These are phyloP conservation scores for Sesamia nonagrioides DNA, from an alignment of 1,140 invertebrate species.

Conservation along the genomic window DNA sequence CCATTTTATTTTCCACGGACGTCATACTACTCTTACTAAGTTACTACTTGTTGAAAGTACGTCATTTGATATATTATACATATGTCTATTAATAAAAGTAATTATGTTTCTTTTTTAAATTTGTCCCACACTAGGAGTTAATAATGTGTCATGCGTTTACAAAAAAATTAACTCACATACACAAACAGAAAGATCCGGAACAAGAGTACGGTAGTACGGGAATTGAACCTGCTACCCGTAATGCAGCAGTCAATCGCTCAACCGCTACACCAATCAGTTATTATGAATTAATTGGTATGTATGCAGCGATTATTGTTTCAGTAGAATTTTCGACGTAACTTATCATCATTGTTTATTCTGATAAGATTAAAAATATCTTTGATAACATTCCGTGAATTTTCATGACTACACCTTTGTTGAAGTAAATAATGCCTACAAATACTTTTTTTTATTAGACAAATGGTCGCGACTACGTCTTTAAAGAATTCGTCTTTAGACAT, in stretches of 20 bases:
- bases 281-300: slow-evolving; percentile 20
- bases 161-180: too few species aligned
- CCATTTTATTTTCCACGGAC: neutral
- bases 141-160: too few species aligned
- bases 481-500: slow-evolving; percentile 6
- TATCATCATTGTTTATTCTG: slow-evolving; percentile 23
- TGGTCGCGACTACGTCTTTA: neutral
- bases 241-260: too few species aligned
- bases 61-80: neutral
- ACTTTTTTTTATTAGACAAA: neutral
- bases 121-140: too few species aligned
- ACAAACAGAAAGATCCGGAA: too few species aligned
- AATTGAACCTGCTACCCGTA: too few species aligned
- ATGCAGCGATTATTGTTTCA: neutral
- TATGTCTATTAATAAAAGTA: too few species aligned
- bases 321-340: neutral
- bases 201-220: too few species aligned
- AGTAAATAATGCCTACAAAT: neutral
- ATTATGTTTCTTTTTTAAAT: too few species aligned
- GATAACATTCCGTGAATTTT: slow-evolving; percentile 29
- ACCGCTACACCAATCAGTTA: too few species aligned
- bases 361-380: slow-evolving; percentile 7
- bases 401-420: slow-evolving; percentile 2
- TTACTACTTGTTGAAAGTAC: neutral
- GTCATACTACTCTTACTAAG: slow-evolving; percentile 5